A percentile compares a stretch with the other conserved stretches of the same genome.
These are phyloP conservation scores for Mesochorus sp. DNA, from an alignment of 2,888 invertebrate genomes.

Conservation along the genomic window DNA sequence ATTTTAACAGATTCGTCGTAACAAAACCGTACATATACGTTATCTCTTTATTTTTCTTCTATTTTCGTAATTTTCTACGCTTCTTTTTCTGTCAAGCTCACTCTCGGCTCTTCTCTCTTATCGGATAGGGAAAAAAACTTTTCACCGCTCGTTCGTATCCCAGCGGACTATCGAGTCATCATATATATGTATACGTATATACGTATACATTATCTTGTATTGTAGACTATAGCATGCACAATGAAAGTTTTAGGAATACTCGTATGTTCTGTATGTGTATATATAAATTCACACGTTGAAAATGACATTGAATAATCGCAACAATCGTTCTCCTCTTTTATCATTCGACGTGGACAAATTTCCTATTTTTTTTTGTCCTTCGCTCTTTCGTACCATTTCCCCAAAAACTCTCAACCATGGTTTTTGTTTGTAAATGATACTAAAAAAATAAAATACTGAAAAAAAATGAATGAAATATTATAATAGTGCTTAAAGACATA, in stretches of 20 bases:
- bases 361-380: conserved; percentile 22
- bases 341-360: conserved; percentile 60
- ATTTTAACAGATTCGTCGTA: conserved; percentile 55
- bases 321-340: conserved; percentile 57
- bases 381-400: background rate
- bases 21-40: conserved; percentile 43
- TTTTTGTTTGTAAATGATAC: conserved; percentile 42
- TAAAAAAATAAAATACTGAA: background rate
- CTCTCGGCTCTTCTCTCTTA: conserved; percentile 11
- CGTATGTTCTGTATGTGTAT: conserved; percentile 5
- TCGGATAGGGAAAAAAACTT: conserved; percentile 44
- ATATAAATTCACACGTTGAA: conserved; percentile 43
- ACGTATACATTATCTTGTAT: background rate
- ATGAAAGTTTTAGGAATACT: conserved; percentile 50
- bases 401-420: conserved; percentile 12
- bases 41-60: conserved; percentile 40
- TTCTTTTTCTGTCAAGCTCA: conserved; percentile 11
- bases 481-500: background rate
- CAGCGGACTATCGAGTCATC: conserved; percentile 43
- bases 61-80: conserved; percentile 28
- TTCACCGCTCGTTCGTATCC: conserved; percentile 56
- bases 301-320: conserved; percentile 60
- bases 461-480: background rate
- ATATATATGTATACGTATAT: background rate
- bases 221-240: conserved; percentile 28